A percentile compares a stretch with the other conserved stretches of the same genome.
Evolutionary conservation across 2,888 invertebrate species (phyloP).

Genomic region (Malthinus flaveolus): DNA sequence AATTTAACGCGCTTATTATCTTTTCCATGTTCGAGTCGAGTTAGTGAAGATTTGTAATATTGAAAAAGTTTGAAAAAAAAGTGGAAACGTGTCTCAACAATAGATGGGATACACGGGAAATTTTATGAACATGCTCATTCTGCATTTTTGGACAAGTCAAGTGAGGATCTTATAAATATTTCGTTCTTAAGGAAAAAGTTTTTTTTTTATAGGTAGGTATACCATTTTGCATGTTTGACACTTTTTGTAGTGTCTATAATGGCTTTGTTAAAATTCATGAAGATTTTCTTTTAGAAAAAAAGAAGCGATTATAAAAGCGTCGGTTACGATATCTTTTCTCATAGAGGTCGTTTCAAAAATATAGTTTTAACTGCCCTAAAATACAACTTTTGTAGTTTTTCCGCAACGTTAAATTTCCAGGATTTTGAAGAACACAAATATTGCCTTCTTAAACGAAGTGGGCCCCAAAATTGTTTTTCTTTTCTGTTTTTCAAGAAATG

Average conservation of each 20-base stretch:
- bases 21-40: not conserved
- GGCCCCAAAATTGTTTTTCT: no score
- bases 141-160: slow-evolving; percentile 23
- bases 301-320: no score
- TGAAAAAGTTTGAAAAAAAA: not conserved
- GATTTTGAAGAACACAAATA: no score
- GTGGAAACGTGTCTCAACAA: slow-evolving; percentile 18
- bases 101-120: slow-evolving; percentile 19
- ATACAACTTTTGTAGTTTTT: no score
- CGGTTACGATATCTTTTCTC: no score
- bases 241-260: slow-evolving; percentile 10
- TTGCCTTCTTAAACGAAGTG: no score
- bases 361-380: no score
- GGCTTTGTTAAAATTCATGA: not conserved
- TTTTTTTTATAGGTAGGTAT: slow-evolving; percentile 4
- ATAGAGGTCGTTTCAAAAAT: no score
- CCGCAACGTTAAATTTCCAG: no score
- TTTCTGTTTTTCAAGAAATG: no score
- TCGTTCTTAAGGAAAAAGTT: not conserved
- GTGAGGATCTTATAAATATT: slow-evolving; percentile 25
- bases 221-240: slow-evolving; percentile 24
- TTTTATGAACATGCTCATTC: slow-evolving; percentile 23
- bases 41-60: not conserved
- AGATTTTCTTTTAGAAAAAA: not conserved
- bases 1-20: not conserved